Base-by-base conservation (phyloP, 2,888 invertebrate species). In the Baronia brevicornis region DNA sequence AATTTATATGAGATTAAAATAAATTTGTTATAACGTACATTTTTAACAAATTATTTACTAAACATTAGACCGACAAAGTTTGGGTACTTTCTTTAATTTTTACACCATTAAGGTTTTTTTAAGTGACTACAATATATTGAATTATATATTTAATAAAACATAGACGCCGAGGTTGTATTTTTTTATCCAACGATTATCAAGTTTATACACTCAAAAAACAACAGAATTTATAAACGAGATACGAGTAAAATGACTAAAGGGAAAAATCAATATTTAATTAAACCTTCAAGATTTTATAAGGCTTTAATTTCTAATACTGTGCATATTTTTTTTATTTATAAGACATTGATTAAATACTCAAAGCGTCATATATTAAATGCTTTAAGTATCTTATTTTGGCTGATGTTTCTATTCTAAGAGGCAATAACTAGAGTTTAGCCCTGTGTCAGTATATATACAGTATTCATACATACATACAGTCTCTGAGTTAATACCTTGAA, bases 351-450 rank as follows among this genome's bases (percentile, higher is more conserved):
- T n/a, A n/a, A n/a, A n/a, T n/a, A n/a, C n/a, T n/a, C n/a, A n/a
- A n/a, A n/a, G n/a, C n/a, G 43, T 37, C 43, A 48, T 57, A 52
- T 46, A 43, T 33, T 46, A 43, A 38, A 48, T 49, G 45, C 51
- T 53, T 54, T 45, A 55, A 49, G 47, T 50, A 46, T 54, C 46
- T 54, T 48, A 46, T 52, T 46, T 48, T 39, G 33, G 34, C 40
- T 39, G 57, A 56, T 60, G 53, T 58, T 60, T 59, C 51, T 56
- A 62, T 61, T 48, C 44, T 61, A 51, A 61, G 51, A 60, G 70
- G 77, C 74, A 75, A 77, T 75, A 78, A 73, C 48, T 68, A 74
- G 63, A 36, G 50, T 44, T 60, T 60, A 54, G 44, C 52, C 42
- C 43, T 38, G 53, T 62, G 63, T n/a, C n/a, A n/a, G n/a, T n/a